Evolutionary conservation across 2,797 vertebrate genomes (phyloP), one percentile per base, ranked within the genome.

Genomic region (Acanthurus leucopareius): DNA sequence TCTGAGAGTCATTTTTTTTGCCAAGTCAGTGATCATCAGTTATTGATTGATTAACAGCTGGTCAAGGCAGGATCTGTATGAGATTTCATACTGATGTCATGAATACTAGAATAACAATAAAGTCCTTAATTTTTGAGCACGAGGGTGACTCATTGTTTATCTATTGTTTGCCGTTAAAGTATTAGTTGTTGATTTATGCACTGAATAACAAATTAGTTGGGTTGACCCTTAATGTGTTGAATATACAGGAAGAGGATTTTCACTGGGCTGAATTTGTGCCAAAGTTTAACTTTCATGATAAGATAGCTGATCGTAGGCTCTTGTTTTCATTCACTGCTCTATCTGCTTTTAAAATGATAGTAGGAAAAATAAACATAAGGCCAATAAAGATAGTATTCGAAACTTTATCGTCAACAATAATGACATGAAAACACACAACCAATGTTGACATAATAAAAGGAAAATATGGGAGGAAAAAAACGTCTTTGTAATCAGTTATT

Each of bases 31-130:
- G 5, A 71, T 76, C 16, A 63, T 74, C n/a, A 63, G 13, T 58
- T 75, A 53, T 69, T 68, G 42, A 73, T 54, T 75, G 22, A 59
- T 62, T 54, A 42, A 53, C 32, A 81, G 69, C 69, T 69, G n/a
- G 20, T 76, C 47, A 51, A 59, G 28, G 64, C 81, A 67, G 49
- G 49, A 49, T 49, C 59, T 81, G 59, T 71, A 68, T 77, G 19
- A 63, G 11, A 73, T 25, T 4, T 61, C 20, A 70, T 51, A 28
- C n/a, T 65, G 59, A 68, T 45, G 3, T 20, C 32, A 56, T 73
- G 9, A 65, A 69, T 77, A 32, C 11, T 20, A 56, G 44, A n/a
- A 54, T 17, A 51, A 38, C 25, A 91, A 91, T 93, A 93, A 93
- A 92, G 68, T 51, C 3, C 76, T 76, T 69, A 1, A 42, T 73